phyloP scores from a whole-genome alignment of 2,888 invertebrate species.

The Zygothrica quintamaculata region DNA sequence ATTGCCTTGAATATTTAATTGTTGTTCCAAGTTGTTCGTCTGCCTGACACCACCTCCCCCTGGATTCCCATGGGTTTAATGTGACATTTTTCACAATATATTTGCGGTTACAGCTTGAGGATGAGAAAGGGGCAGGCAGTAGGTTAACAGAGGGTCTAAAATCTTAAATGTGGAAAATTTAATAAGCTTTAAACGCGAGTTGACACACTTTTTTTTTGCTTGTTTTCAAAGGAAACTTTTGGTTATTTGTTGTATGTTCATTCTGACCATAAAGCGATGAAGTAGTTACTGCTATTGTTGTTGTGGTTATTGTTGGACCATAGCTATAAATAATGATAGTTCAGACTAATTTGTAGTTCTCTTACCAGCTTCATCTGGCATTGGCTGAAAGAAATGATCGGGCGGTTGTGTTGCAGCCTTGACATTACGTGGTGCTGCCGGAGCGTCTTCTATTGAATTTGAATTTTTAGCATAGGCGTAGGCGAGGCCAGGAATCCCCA shows the following conservation, averaged over 20 bases:
- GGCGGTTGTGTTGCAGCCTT: constrained; percentile 88
- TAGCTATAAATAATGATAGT: constrained; percentile 34
- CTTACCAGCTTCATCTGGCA: constrained; percentile 90
- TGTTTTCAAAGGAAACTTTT: no score
- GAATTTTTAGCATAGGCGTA: constrained; percentile 81
- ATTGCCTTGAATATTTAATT: constrained; percentile 73
- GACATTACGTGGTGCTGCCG: constrained; percentile 85
- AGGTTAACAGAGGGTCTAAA: constrained; percentile 1
- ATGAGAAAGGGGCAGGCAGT: background rate
- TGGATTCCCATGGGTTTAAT: constrained; percentile 7
- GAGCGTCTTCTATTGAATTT: constrained; percentile 84
- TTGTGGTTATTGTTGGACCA: background rate
- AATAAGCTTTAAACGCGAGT: no score
- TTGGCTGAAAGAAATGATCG: constrained; percentile 88
- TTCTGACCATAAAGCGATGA: background rate
- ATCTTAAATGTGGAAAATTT: constrained; percentile 27
- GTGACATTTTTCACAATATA: constrained; percentile 15
- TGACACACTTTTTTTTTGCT: no score
- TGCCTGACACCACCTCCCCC: constrained; percentile 14
- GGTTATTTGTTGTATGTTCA: no score
- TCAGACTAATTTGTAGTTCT: constrained; percentile 39
- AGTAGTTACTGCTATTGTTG: no score
- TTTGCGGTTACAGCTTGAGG: background rate
- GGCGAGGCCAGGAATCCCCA: no score
- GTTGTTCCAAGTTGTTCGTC: constrained; percentile 34